A percentile compares a stretch with the other conserved stretches of the same genome.
These are phyloP conservation scores for Allobates femoralis DNA, from an alignment of 2,797 vertebrate species.

Conservation along the genomic window DNA sequence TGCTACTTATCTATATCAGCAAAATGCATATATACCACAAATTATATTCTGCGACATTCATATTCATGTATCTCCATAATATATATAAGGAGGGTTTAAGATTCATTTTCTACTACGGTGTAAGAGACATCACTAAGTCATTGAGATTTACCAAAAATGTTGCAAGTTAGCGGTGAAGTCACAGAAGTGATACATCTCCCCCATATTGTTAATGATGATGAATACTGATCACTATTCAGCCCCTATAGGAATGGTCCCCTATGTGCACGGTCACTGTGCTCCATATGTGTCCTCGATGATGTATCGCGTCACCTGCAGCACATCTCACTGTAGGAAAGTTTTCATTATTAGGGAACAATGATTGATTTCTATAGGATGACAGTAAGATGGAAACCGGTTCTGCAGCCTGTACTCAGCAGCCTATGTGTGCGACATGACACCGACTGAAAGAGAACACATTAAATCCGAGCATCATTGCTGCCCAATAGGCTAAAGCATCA, in stretches of 20 bases:
- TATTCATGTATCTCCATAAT: too few species aligned
- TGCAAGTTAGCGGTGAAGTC: too few species aligned
- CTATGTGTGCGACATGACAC: background rate
- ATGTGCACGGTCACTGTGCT: background rate
- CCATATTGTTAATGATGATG: background rate
- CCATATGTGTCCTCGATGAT: background rate
- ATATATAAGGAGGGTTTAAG: too few species aligned
- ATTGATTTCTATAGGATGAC: background rate
- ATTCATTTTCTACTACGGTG: too few species aligned
- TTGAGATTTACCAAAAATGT: too few species aligned
- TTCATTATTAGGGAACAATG: constrained; percentile 15
- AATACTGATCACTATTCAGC: background rate
- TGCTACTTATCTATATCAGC: too few species aligned
- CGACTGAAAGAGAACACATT: too few species aligned
- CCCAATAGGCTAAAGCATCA: too few species aligned
- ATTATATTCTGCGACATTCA: too few species aligned
- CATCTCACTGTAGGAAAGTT: background rate
- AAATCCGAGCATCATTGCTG: too few species aligned
- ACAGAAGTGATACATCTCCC: background rate
- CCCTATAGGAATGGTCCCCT: background rate
- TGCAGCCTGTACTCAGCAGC: background rate
- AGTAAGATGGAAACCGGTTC: background rate
- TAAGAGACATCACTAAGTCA: too few species aligned
- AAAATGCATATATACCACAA: too few species aligned
- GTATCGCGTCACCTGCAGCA: background rate